Base-by-base conservation (phyloP, 2,888 invertebrate species). In the Conomelus anceps region DNA sequence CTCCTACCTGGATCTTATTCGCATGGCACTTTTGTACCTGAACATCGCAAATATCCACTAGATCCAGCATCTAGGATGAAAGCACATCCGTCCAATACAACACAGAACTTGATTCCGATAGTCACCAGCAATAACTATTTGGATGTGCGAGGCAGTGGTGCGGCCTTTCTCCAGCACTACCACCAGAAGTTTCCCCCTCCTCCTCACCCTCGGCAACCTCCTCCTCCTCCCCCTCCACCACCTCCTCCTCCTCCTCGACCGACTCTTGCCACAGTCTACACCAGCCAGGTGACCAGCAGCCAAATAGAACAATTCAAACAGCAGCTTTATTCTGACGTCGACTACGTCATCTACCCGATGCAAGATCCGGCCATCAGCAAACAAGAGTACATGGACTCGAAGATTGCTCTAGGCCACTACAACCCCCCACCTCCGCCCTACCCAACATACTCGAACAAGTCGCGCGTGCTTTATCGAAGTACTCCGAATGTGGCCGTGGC, bases 301-400 rank as follows among this genome's bases (percentile, higher is more conserved):
- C 98, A 97, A 92, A 96, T 98, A 90, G 97, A 97, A 91, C 96
- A 97, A 92, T 98, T 97, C 92, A 97, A 97, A 92, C 97, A 97
- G 92, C 98, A 98, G 92, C 94, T 98, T 89, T 97, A 97, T 92
- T 98, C 98, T 90, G 98, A 98, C 92, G 97, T 97, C 3, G 98
- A 98, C 93, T 98, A 97, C 92, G 98, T 98, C 9, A 97, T 98
- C 93, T 98, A 98, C 92, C 98, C 98, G 0, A 93, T 98, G 90
- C 98, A 98, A 93, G 98, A 98, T 93, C 98, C 98, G 13, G 96
- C 97, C 0, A 95, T 98, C 86, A 98, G 98, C 91, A 97, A 97
- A 92, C 98, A 98, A 93, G 98, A 98, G 93, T 98, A 98, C 93
- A 95, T 97, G 91, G 98, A 98, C 92, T 97, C 97, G 88, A 98